These are phyloP conservation scores for Bettongia penicillata DNA, from an alignment of 2,113 vertebrate genomes.

Conservation along the genomic window DNA sequence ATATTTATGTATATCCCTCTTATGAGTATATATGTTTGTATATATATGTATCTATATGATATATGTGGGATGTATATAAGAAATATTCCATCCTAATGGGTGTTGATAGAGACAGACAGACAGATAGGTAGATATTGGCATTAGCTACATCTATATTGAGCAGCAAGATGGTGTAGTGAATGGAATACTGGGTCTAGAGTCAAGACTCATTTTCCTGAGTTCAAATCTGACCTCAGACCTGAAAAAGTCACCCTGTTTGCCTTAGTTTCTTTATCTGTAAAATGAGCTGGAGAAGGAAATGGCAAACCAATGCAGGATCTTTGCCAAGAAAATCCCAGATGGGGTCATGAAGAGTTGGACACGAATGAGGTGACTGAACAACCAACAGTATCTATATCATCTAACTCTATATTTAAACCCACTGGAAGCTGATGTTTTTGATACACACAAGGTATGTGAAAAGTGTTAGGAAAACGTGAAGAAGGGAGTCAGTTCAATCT, in stretches of 20 bases:
- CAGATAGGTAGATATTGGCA: background rate
- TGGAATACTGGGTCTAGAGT: background rate
- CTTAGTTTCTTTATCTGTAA: background rate
- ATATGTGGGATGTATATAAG: background rate
- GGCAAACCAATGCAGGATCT: background rate
- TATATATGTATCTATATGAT: background rate
- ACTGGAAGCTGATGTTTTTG: background rate
- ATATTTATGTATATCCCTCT: background rate
- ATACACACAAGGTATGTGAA: background rate
- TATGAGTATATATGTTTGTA: background rate
- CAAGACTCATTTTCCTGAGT: background rate
- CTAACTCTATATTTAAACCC: background rate
- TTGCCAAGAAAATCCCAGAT: too few relatives aligned
- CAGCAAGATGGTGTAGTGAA: background rate
- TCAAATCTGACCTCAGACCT: background rate
- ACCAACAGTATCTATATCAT: background rate
- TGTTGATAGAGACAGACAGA: background rate
- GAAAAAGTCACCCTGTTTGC: background rate
- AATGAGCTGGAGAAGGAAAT: background rate
- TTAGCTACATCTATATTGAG: background rate
- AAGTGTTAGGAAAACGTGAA: background rate
- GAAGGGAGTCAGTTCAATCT: background rate
- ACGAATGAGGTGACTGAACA: background rate
- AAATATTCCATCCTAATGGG: background rate
- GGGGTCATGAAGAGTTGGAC: too few relatives aligned